These are phyloP conservation scores for Notolabrus celidotus DNA, from an alignment of 2,797 vertebrate species.

Conservation along the genomic window DNA sequence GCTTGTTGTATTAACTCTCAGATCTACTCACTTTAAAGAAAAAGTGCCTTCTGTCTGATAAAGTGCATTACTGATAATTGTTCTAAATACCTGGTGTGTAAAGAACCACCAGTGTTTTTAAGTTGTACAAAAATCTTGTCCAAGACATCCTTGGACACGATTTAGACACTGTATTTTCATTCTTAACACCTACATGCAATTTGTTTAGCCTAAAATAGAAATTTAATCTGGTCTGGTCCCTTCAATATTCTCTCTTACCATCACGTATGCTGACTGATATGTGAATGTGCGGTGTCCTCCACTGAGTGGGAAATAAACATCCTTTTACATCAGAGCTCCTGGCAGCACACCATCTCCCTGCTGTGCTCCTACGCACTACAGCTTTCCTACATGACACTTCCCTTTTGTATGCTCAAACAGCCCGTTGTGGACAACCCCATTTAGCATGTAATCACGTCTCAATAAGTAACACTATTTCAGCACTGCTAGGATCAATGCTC, in stretches of 20 bases:
- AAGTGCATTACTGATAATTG: too few relatives aligned
- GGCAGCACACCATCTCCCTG: conserved; percentile 4
- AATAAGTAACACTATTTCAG: conserved; percentile 62
- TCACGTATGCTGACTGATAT: conserved; percentile 5
- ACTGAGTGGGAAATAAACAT: conserved; percentile 16
- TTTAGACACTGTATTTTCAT: not conserved
- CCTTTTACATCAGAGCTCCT: conserved; percentile 8
- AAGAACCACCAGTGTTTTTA: not conserved
- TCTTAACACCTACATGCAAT: not conserved
- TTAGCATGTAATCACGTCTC: conserved; percentile 58
- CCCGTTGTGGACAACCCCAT: conserved; percentile 45
- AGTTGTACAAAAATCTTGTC: not conserved
- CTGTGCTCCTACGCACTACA: not conserved
- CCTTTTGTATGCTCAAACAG: conserved; percentile 42
- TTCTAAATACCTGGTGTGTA: not conserved
- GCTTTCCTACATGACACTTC: conserved; percentile 18
- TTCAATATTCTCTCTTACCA: conserved; percentile 4
- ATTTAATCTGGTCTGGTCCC: conserved; percentile 1
- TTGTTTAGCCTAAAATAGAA: not conserved
- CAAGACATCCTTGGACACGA: not conserved
- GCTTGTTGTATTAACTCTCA: too few relatives aligned
- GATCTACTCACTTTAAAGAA: too few relatives aligned
- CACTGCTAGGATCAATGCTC: conserved; percentile 47
- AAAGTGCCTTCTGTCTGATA: too few relatives aligned
- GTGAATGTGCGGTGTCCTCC: not conserved